These are phyloP conservation scores for Perca flavescens DNA, from an alignment of 2,113 vertebrate species.

Conservation along the genomic window DNA sequence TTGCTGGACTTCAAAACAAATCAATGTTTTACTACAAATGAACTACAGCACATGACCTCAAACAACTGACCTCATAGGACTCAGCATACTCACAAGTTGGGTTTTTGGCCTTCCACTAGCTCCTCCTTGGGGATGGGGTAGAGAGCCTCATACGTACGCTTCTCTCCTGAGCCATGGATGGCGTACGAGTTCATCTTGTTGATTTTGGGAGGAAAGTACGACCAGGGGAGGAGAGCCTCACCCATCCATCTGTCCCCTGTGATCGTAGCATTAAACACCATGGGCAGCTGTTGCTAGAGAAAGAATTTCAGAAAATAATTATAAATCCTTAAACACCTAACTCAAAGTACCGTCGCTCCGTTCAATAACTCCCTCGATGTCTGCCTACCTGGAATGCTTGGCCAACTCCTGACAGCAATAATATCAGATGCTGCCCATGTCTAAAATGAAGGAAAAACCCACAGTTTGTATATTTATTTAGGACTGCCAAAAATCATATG, in stretches of 20 bases:
- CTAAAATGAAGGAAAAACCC: slow-evolving; percentile 73
- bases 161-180: slow-evolving; percentile 80
- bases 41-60: background rate
- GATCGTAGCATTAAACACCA: slow-evolving; percentile 77
- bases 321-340: background rate
- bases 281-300: slow-evolving; percentile 83
- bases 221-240: slow-evolving; percentile 79
- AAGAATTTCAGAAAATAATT: slow-evolving; percentile 3
- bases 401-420: slow-evolving; percentile 90
- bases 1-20: background rate
- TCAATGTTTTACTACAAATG: background rate
- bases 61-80: background rate
- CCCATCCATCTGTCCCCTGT: slow-evolving; percentile 76
- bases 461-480: background rate
- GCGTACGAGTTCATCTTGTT: slow-evolving; percentile 87
- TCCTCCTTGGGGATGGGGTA: slow-evolving; percentile 80
- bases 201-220: slow-evolving; percentile 82
- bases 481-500: background rate
- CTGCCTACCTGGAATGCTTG: slow-evolving; percentile 88
- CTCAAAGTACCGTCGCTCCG: background rate
- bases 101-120: slow-evolving; percentile 67
- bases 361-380: background rate
- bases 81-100: slow-evolving; percentile 81
- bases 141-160: slow-evolving; percentile 81
- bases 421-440: slow-evolving; percentile 92